These are phyloP conservation scores for Stegophylla sp. DNA, from an alignment of 2,888 invertebrate species.

Conservation along the genomic window DNA sequence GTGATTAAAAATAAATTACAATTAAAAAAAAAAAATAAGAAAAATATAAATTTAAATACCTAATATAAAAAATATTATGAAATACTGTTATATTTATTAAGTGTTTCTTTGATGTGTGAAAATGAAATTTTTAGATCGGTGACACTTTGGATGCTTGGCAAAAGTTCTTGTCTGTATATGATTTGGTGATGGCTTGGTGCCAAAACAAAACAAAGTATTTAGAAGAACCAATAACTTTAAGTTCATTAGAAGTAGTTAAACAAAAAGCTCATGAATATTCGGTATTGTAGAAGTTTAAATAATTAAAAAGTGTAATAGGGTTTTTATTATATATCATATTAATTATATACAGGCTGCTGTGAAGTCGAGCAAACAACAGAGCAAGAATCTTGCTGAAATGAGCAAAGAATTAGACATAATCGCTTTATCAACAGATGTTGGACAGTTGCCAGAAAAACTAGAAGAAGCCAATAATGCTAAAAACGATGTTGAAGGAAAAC, in stretches of 20 bases:
- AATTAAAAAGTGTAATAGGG: background rate
- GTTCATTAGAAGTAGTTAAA: conserved; percentile 80
- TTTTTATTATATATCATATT: conserved; percentile 5
- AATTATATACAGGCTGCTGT: conserved; percentile 73
- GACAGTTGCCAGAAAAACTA: conserved; percentile 83
- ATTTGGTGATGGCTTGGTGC: conserved; percentile 83
- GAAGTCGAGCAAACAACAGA: conserved; percentile 86
- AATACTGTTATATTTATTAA: too few relatives aligned
- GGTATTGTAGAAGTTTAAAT: conserved; percentile 67
- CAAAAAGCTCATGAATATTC: conserved; percentile 87
- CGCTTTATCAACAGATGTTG: conserved; percentile 81
- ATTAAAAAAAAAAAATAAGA: too few relatives aligned
- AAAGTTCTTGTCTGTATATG: conserved; percentile 81
- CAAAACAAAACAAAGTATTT: conserved; percentile 82
- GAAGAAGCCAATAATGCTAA: conserved; percentile 87
- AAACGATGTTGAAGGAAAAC: conserved; percentile 81
- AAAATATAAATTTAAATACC: too few relatives aligned
- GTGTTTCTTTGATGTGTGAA: conserved; percentile 46
- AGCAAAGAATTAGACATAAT: conserved; percentile 86
- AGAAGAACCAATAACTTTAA: conserved; percentile 78
- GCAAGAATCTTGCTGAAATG: conserved; percentile 90
- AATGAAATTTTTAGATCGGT: conserved; percentile 68
- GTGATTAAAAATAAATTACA: too few relatives aligned
- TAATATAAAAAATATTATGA: too few relatives aligned
- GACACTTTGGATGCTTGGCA: conserved; percentile 89